A percentile compares a stretch with the other conserved stretches of the same genome.
Evolutionary conservation across 2,888 invertebrate genomes (phyloP).

Genomic region (Campoplex nolae): DNA sequence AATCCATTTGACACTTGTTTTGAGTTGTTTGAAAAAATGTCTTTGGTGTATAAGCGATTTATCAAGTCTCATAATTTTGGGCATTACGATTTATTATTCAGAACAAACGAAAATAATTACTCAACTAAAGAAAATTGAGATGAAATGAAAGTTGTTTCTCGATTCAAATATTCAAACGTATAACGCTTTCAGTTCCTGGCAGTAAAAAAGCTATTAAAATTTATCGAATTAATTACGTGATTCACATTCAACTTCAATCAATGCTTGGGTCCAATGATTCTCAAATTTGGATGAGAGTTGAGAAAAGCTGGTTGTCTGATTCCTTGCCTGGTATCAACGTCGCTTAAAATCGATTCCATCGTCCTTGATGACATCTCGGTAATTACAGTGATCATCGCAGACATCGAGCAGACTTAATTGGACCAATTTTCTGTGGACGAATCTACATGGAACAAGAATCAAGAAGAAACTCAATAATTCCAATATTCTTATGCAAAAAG

Average conservation of each 20-base stretch:
- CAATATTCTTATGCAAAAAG: constrained; percentile 14
- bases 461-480: not conserved
- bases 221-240: not conserved
- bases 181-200: too few relatives aligned
- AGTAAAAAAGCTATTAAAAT: not conserved
- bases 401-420: constrained; percentile 28
- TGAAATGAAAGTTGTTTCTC: not conserved
- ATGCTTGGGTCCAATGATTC: not conserved
- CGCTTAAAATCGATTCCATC: not conserved
- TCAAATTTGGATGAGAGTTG: not conserved
- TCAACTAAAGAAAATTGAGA: not conserved
- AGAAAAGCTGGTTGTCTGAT: not conserved
- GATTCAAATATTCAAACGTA: not conserved
- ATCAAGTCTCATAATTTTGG: not conserved
- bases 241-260: not conserved
- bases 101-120: not conserved
- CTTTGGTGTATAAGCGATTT: not conserved
- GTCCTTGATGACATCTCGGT: not conserved
- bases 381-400: constrained; percentile 23
- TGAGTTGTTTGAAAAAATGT: not conserved
- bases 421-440: constrained; percentile 3
- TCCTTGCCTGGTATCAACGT: not conserved
- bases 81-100: not conserved
- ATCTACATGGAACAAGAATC: not conserved
- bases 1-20: not conserved